Conservation (phyloP, 2,888 invertebrate species). For the Cataglyphis altisquamis region DNA sequence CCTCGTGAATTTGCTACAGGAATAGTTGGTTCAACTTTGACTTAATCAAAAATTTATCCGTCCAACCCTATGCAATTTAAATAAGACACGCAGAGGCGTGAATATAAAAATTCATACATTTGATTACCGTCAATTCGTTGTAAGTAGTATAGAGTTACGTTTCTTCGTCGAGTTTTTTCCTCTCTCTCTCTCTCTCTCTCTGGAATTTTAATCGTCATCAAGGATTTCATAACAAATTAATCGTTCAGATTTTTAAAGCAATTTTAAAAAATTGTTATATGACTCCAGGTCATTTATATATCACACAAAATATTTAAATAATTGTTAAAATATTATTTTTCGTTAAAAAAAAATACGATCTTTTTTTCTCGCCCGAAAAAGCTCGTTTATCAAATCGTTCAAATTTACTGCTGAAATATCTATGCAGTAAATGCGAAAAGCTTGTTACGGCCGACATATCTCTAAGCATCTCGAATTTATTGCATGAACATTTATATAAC, state of each 20-base stretch:
- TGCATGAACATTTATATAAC: neutral
- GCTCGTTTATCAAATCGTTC: neutral
- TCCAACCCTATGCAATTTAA: slow-evolving; percentile 62
- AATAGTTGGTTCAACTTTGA: slow-evolving; percentile 50
- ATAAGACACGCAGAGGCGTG: slow-evolving; percentile 46
- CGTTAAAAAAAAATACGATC: neutral
- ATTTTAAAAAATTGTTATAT: neutral
- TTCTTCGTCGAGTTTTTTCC: neutral
- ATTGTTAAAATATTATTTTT: neutral
- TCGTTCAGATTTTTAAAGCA: neutral
- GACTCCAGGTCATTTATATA: neutral
- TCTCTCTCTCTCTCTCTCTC: neutral
- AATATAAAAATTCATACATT: slow-evolving; percentile 45
- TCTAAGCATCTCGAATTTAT: neutral
- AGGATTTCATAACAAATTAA: neutral
- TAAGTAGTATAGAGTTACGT: neutral
- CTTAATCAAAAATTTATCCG: slow-evolving; percentile 60
- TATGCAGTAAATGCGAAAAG: neutral
- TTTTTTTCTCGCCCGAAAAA: neutral
- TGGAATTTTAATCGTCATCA: neutral
- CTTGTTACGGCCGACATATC: neutral
- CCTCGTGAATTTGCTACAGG: slow-evolving; percentile 18
- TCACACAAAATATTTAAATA: neutral
- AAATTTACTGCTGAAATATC: neutral
- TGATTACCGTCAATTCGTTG: neutral